Evolutionary conservation across 2,113 vertebrate species (phyloP).

Genomic region (Lepidiolamprologus cunningtoni): DNA sequence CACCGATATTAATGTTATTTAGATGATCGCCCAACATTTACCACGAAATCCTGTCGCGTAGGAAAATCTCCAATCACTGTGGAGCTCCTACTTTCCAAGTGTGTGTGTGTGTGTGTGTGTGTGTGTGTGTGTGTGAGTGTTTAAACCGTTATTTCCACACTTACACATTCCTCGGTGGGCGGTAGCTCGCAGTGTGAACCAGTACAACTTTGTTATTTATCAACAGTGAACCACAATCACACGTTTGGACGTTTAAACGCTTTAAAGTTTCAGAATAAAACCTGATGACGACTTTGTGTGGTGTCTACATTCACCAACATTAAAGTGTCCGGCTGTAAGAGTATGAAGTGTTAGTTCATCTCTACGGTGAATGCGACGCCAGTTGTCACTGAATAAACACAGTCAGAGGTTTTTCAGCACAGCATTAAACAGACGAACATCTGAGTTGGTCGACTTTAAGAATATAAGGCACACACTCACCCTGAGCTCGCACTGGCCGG

Average conservation of each 20-base stretch:
- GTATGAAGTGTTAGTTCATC: background rate
- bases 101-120: too few relatives aligned
- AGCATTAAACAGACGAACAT: background rate
- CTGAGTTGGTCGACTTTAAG: background rate
- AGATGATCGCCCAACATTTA: background rate
- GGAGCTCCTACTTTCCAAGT: background rate
- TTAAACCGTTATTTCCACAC: background rate
- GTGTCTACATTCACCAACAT: rapidly evolving
- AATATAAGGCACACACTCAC: slow-evolving; percentile 47
- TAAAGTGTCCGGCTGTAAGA: background rate
- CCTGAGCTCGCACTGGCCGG: slow-evolving; percentile 66
- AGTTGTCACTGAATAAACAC: slow-evolving; percentile 27
- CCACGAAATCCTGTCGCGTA: rapidly evolving
- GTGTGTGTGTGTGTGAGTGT: background rate
- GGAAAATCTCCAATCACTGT: background rate
- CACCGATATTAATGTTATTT: background rate
- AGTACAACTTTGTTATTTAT: background rate
- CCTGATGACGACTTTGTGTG: rapidly evolving
- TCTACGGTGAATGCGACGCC: background rate
- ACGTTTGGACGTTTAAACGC: background rate
- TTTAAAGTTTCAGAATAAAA: rapidly evolving
- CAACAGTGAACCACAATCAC: background rate
- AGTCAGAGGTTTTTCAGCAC: background rate
- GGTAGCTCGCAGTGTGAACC: background rate
- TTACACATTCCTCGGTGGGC: background rate